Evolutionary conservation across 2,888 invertebrate species (phyloP), one percentile per base, ranked within the genome.

Genomic region (Entomobrya multifasciata): DNA sequence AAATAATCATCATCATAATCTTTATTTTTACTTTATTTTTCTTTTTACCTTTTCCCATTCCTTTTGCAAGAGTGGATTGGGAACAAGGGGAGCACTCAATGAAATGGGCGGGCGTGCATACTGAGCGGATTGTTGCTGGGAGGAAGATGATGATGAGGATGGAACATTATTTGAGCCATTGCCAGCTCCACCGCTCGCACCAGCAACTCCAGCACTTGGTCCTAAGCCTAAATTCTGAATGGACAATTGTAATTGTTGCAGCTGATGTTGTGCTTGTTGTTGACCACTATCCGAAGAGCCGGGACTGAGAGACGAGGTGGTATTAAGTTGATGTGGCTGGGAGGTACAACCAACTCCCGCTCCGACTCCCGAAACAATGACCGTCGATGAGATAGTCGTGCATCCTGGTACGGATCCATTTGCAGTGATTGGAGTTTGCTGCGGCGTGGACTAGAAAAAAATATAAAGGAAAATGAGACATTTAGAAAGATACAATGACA

Each of bases 361-460:
- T 36, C 80, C 85, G 5, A 62, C 62, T 65, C 83, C 83, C 17
- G 88, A 88, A 36, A 82, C 80, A 86, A 84, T 77, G 22, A 72
- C 86, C 41, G 80, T 49, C 27, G 81, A 79, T 15, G 81, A 81
- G 15, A 81, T 82, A 11, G 80, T 65, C 10, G 85, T 72, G 62
- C 78, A 74, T 60, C 47, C 72, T 72, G 88, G 88, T 52, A 88
- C 81, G 20, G 87, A 87, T 27, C 88, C 88, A 80, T 88, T 88
- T 60, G 85, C 85, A 57, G 79, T 88, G 87, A 86, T 87, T 86
- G 88, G 80, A 65, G 86, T 78, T 86, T 88, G 88, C 25, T 87
- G 88, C 25, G 86, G 77, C 30, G 83, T 72, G 44, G 77, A 20
- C 84, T 84, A 47, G 0, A 41, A 70, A 72, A 27, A 36, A 6